Conservation (phyloP, 2,797 vertebrate species). For the Myotis myotis region DNA sequence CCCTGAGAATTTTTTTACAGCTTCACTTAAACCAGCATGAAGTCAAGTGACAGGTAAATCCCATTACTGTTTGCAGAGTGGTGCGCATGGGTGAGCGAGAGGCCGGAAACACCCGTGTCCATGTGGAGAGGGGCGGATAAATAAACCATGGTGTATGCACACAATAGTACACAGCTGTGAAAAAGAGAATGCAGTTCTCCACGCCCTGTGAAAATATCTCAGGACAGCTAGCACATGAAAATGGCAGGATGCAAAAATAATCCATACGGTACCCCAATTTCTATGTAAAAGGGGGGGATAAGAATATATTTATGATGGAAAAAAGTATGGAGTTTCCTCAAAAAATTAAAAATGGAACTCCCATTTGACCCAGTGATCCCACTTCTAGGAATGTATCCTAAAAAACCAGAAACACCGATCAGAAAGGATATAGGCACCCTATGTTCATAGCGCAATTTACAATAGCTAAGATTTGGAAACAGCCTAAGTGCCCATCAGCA, state of each 20-base stretch:
- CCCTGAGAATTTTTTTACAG: constrained; percentile 18
- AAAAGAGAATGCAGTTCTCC: background rate
- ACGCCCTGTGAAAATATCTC: background rate
- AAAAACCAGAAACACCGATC: too few species aligned
- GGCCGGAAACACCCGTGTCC: background rate
- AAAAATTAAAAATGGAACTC: too few species aligned
- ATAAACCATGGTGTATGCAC: background rate
- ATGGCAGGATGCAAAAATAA: background rate
- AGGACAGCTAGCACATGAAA: background rate
- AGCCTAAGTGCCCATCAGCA: too few species aligned
- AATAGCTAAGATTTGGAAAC: too few species aligned
- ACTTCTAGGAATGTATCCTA: too few species aligned
- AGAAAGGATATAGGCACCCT: too few species aligned
- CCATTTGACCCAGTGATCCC: too few species aligned
- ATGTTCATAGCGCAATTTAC: too few species aligned
- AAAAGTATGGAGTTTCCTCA: too few species aligned
- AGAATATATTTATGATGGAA: background rate
- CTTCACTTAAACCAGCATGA: constrained; percentile 6
- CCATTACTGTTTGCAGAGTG: background rate
- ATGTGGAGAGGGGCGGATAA: background rate
- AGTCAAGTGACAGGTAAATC: constrained; percentile 4
- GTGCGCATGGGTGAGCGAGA: background rate
- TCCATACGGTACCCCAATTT: background rate
- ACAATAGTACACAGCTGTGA: background rate
- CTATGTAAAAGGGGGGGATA: background rate